phyloP scores from a whole-genome alignment of 2,797 vertebrate species.

The Silurus lanzhouensis region DNA sequence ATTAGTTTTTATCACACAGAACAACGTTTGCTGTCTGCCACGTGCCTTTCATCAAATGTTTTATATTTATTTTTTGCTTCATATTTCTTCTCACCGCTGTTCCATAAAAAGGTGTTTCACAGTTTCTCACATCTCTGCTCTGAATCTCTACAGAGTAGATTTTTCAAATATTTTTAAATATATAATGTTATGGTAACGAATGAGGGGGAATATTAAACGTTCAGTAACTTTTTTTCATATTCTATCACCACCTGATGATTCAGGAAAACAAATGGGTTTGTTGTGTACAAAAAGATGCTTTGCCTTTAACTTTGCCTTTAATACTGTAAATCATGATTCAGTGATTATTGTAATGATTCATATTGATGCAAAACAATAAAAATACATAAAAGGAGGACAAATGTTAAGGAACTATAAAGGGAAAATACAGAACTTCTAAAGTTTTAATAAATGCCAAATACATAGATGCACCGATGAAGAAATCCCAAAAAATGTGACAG shows the following conservation, averaged over 20 bases:
- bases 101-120: neutral
- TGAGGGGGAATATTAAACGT: neutral
- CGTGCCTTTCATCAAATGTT: neutral
- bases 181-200: neutral
- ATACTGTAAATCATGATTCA: neutral
- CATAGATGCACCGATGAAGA: neutral
- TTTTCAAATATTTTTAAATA: neutral
- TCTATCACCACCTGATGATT: too few relatives aligned
- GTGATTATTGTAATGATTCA: neutral
- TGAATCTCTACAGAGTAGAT: too few relatives aligned
- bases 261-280: neutral
- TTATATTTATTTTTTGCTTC: too few relatives aligned
- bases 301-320: neutral
- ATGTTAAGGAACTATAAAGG: neutral
- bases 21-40: neutral
- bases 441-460: too few relatives aligned
- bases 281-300: neutral
- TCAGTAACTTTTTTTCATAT: too few relatives aligned
- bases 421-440: neutral
- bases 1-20: neutral
- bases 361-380: neutral
- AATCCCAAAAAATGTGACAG: neutral
- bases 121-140: neutral
- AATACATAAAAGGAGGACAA: neutral
- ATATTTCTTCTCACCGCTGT: neutral